phyloP scores from a whole-genome alignment of 1,140 invertebrate genomes.

The Calliopsis andreniformis region DNA sequence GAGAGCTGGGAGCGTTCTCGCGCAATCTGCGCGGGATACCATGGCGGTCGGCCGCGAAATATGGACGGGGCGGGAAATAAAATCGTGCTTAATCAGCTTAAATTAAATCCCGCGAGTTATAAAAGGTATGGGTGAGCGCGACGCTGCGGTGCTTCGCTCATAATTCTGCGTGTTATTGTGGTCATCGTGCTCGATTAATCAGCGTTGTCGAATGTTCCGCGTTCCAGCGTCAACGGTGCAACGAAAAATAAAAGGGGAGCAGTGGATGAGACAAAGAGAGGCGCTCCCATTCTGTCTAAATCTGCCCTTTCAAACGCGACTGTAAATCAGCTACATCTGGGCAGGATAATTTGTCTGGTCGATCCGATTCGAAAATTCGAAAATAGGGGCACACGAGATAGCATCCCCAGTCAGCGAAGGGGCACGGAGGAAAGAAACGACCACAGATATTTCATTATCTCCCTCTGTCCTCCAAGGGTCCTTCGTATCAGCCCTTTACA shows the following conservation, averaged over 20 bases:
- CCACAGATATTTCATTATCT: conserved; percentile 49
- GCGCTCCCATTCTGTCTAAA: no score
- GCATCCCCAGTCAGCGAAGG: neutral
- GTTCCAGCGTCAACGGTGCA: neutral
- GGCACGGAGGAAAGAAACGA: neutral
- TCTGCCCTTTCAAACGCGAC: neutral
- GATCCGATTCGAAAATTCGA: neutral
- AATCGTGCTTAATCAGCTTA: neutral
- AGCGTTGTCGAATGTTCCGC: neutral
- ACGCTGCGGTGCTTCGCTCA: neutral
- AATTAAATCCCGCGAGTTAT: neutral
- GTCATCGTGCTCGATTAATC: neutral
- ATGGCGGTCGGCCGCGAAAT: neutral
- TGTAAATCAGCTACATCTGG: neutral
- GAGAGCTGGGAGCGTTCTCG: no score
- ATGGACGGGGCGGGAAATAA: neutral
- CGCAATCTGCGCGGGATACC: no score
- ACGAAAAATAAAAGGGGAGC: neutral
- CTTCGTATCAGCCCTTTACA: conserved; percentile 32
- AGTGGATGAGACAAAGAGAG: no score
- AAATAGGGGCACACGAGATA: conserved; percentile 8
- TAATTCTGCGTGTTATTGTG: neutral
- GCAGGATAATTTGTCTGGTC: conserved; percentile 1
- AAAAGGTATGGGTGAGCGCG: no score
- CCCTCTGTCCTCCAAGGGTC: conserved; percentile 4